Evolutionary conservation across 2,113 vertebrate species (phyloP), one percentile per base, ranked within the genome.

Genomic region (Pangasianodon hypophthalmus): DNA sequence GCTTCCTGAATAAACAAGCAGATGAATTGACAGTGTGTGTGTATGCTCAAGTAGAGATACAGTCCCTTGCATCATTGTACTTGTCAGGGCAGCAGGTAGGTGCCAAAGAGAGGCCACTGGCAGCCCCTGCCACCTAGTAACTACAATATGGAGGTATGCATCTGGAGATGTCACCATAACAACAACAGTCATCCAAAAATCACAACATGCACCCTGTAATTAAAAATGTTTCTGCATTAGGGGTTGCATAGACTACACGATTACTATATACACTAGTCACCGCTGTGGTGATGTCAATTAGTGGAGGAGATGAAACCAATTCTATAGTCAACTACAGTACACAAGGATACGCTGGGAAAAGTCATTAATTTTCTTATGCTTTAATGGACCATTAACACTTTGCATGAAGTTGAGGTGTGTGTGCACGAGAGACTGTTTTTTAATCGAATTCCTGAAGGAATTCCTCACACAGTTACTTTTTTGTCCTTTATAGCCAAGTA

Each of bases 41-140:
- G 37, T 32, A 26, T 19, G 10, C 32, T 21, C 21, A 29, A 83
- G 6, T 89, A 67, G 90, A 87, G 26, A 69, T 71, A 24, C 32
- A 89, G 18, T 88, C 82, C 85, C n/a, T 75, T 75, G 71, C 71
- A 75, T 46, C 73, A 77, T 19, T 77, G 67, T 86, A n/a, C 80
- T 14, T 89, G 29, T 87, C 75, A 75, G 46, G 62, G 41, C 32
- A 88, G 32, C 24, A 41, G 77, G 58, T 41, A 14, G 37, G 1
- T 79, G 86, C 50, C 90, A 46, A 52, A 73, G 77, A 86, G 56
- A 48, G 86, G 19, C n/a, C 67, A 85, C n/a, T 83, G 41, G 73
- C 11, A 58, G 82, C 71, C 71, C 80, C 75, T 80, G 89, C 87
- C 73, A 90, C 92, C 84, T 46, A 75, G 56, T 87, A 92, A 88